Evolutionary conservation across 2,797 vertebrate species (phyloP), one percentile per base, ranked within the genome.

Genomic region (Bufotes viridis): DNA sequence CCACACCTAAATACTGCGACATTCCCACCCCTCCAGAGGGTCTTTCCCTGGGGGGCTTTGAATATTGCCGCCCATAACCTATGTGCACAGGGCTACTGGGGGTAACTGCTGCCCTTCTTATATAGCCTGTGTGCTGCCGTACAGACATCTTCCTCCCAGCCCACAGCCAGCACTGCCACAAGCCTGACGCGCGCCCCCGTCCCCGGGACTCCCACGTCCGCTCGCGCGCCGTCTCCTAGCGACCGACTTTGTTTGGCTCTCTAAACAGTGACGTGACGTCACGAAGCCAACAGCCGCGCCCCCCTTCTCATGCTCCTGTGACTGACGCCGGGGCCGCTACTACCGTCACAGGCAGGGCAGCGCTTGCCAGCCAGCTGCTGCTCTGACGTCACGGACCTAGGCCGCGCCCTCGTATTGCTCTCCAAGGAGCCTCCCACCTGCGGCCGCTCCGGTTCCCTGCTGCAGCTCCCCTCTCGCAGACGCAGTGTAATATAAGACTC

Each of bases 231-330:
- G 93, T 94, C 94, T 93, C 93, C 93, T 93, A 90, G 85, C 76
- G 24, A 82, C 87, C 26, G 8, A 84, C 85, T 88, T 57, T 93
- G 91, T 93, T 91, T 92, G 92, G 93, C 92, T 91, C 93, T 70
- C 92, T 24, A 96, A 96, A 96, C 95, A 96, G 51, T 86, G 85
- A 92, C 92, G 92, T 63, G 65, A 82, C 81, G 69, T 75, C 74
- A 78, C 76, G 20, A 55, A 10, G 9, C 3, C 24, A 51, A 7
- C 87, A 24, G 81, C 76, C 83, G 70, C 90, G 55, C 86, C 90
- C 90, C 20, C 69, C 70, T 26, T 57, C 84, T 61, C 76, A 78
- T 34, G 79, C 85, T 79, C 84, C 84, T 75, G 51, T 89, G 29
- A 29, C 75, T 89, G 88, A 87, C 85, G 88, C 80, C 63, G 49